These are phyloP conservation scores for Nyctalus aviator DNA, from an alignment of 2,797 vertebrate species.

Conservation along the genomic window DNA sequence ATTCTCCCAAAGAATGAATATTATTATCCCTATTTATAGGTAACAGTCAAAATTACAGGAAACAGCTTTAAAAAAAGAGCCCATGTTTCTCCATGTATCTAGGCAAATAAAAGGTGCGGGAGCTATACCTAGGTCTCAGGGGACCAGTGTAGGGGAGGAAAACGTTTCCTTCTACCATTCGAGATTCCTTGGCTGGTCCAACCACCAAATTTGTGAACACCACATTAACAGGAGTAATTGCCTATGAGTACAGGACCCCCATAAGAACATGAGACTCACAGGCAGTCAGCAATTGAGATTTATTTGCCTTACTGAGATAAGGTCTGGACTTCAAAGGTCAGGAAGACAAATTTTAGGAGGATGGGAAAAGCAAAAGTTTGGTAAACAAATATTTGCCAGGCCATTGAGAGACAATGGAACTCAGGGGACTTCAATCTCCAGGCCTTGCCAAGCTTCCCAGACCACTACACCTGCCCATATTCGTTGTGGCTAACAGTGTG, in stretches of 20 bases:
- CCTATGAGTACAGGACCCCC: not conserved
- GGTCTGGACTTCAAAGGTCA: not conserved
- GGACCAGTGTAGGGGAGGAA: not conserved
- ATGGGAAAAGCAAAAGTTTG: not conserved
- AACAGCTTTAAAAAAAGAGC: not conserved
- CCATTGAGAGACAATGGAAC: not conserved
- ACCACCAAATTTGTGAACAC: not conserved
- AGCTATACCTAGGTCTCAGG: not conserved
- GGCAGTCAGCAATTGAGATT: not conserved
- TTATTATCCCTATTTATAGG: conserved; percentile 15
- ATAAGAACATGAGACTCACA: not conserved
- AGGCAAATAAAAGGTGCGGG: not conserved
- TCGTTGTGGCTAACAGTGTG: not conserved
- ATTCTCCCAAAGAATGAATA: not conserved
- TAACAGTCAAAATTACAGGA: not conserved
- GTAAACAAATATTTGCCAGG: not conserved
- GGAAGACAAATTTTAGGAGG: not conserved
- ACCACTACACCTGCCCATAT: not conserved
- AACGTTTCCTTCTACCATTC: not conserved
- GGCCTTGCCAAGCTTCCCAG: not conserved
- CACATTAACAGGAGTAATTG: not conserved
- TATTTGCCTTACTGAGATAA: not conserved
- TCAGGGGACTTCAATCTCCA: not conserved
- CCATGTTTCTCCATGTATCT: not conserved
- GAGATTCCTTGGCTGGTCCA: not conserved